Base-by-base conservation (phyloP, 2,113 vertebrate genomes). In the Tachysurus vachellii region DNA sequence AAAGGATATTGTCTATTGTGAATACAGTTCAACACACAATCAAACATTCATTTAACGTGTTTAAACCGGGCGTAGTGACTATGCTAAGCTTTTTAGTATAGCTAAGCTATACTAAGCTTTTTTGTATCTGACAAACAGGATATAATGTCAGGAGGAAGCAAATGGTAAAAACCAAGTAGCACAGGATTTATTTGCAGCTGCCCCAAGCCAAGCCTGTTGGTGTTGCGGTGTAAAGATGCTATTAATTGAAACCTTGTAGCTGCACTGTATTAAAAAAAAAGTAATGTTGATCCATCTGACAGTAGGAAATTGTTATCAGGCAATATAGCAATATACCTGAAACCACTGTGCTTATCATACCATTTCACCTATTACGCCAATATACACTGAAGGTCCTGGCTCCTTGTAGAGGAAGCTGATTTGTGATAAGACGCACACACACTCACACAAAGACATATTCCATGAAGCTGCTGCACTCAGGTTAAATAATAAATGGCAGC, bases 401-500 rank as follows among this genome's bases (percentile, higher is more conserved):
- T 61, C 36, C 42, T 17, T 77, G 44, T 26, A 80, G 62, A 68
- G 28, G 75, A 66, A 42, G 66, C 59, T 42, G 85, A 73, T 81
- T 82, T 61, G 53, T 59, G 53, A 54, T 64, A 50, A 62, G 31
- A 68, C 28, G 1, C 76, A 56, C 76, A 50, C 61, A 36, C 57
- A 66, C 73, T 5, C 70, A 62, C 56, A 66, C 59, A 0, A 57
- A 54, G 59, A 77, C 44, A 70, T 54, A 81, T 50, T 57, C 50
- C 6, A 14, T 53, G 8, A 66, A 16, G 19, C 26, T 26, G 50
- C 66, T 84, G 79, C 56, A 50, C 54, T 73, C 42, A 36, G 56
- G 79, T 70, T 86, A 82, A 86, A 86, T 86, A 86, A 86, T 82
- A 82, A 82, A 86, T 82, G 56, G 36, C 23, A 82, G 66, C 66